A percentile compares a stretch with the other conserved stretches of the same genome.
These are phyloP conservation scores for Mystacides longicornis DNA, from an alignment of 2,888 invertebrate genomes.

Conservation along the genomic window DNA sequence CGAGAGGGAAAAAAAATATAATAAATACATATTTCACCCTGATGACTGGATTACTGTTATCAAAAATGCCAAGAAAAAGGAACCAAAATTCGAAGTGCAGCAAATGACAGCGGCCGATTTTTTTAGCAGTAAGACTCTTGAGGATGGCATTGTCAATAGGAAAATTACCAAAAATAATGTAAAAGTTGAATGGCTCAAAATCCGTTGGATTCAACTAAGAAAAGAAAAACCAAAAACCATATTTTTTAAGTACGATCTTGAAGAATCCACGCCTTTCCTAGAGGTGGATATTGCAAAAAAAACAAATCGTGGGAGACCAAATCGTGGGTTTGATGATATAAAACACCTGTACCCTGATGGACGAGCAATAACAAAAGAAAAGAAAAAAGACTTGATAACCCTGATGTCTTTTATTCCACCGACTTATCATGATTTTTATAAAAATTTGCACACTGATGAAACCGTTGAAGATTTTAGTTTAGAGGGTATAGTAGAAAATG, in stretches of 20 bases:
- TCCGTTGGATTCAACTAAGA: neutral
- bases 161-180: neutral
- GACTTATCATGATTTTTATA: too few relatives aligned
- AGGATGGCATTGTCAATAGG: neutral
- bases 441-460: too few relatives aligned
- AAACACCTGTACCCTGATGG: too few relatives aligned
- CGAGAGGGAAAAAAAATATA: neutral
- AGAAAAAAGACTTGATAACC: too few relatives aligned
- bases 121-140: neutral
- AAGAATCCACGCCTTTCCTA: neutral
- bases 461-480: too few relatives aligned
- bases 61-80: neutral
- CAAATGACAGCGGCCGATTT: neutral
- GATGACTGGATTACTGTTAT: neutral
- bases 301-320: neutral
- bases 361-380: too few relatives aligned
- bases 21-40: neutral
- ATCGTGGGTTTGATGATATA: too few relatives aligned
- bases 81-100: neutral
- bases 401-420: too few relatives aligned
- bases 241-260: neutral
- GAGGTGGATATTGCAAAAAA: neutral
- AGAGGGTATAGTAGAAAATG: too few relatives aligned
- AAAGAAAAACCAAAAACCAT: neutral
- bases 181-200: neutral